These are phyloP conservation scores for Sapajus apella DNA, from an alignment of 2,113 vertebrate species.

Conservation along the genomic window DNA sequence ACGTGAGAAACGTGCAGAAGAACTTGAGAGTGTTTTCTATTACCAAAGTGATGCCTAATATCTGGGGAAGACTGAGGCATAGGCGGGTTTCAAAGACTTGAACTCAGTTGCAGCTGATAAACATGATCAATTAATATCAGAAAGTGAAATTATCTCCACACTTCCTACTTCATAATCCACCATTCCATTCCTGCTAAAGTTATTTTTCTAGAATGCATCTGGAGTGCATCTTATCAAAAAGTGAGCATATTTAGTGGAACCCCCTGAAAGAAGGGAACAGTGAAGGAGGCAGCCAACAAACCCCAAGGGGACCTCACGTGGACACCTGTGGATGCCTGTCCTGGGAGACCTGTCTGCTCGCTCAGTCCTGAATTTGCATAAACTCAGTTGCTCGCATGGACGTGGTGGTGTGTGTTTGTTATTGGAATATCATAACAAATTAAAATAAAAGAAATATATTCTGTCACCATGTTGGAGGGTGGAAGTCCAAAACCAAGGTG, in stretches of 20 bases:
- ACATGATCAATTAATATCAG: not conserved
- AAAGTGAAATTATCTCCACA: not conserved
- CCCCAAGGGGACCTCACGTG: too few relatives aligned
- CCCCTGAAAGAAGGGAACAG: accelerated
- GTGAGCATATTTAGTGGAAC: not conserved
- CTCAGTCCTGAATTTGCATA: not conserved
- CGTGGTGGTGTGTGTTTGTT: accelerated
- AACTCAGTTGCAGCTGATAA: not conserved
- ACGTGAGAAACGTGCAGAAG: accelerated
- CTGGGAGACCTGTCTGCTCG: accelerated
- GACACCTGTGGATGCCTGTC: accelerated
- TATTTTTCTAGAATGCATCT: too few relatives aligned
- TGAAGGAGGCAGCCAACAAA: too few relatives aligned
- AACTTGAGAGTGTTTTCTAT: accelerated
- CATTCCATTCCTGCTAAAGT: accelerated
- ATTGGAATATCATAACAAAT: too few relatives aligned
- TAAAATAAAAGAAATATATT: not conserved
- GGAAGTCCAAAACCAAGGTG: not conserved
- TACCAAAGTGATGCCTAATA: accelerated
- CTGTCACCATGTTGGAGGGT: not conserved
- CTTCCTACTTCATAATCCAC: not conserved
- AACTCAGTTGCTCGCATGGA: too few relatives aligned
- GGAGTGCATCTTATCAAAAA: too few relatives aligned
- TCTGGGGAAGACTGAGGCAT: not conserved
- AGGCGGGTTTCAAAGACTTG: not conserved